Percentiles rank a stretch among this genome's conserved stretches.
phyloP scores from a whole-genome alignment of 2,888 invertebrate genomes.

The Trichacis sp. region DNA sequence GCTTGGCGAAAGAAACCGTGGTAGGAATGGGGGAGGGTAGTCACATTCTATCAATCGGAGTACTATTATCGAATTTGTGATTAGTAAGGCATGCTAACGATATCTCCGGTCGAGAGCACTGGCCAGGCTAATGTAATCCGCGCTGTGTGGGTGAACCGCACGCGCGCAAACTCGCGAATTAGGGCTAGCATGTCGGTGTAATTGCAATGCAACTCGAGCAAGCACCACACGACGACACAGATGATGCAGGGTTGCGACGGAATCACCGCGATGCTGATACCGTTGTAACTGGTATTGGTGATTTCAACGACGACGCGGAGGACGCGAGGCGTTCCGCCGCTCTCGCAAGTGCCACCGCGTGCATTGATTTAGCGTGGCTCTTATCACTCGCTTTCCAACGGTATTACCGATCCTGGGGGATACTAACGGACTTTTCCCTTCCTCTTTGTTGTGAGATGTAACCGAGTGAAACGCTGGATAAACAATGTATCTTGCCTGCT shows the following conservation, averaged over 20 bases:
- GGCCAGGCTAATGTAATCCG: constrained; percentile 46
- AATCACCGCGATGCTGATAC: constrained; percentile 48
- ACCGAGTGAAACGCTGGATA: constrained; percentile 35
- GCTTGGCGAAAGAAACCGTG: no score
- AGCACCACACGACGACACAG: constrained; percentile 24
- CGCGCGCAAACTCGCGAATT: constrained; percentile 19
- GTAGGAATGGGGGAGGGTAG: constrained; percentile 51
- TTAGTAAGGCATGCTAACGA: constrained; percentile 69
- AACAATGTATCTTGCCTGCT: constrained; percentile 32
- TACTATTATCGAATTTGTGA: constrained; percentile 69
- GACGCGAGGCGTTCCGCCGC: constrained; percentile 30
- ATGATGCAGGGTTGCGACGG: no score
- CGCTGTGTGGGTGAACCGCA: constrained; percentile 34
- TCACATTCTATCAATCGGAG: constrained; percentile 68
- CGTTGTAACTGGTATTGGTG: constrained; percentile 50
- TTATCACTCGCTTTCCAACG: constrained; percentile 46
- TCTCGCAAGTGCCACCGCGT: constrained; percentile 23
- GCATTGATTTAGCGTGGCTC: constrained; percentile 57
- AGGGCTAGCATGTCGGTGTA: constrained; percentile 8
- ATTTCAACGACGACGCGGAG: constrained; percentile 49
- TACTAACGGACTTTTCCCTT: constrained; percentile 23
- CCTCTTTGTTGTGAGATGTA: no score
- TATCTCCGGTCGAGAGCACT: constrained; percentile 65
- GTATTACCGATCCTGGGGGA: constrained; percentile 27
- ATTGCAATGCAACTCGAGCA: constrained; percentile 59